Percentiles rank a stretch among this genome's conserved stretches.
Conservation (phyloP, 2,113 vertebrate species). For the Pseudorhombus dupliciocellatus region DNA sequence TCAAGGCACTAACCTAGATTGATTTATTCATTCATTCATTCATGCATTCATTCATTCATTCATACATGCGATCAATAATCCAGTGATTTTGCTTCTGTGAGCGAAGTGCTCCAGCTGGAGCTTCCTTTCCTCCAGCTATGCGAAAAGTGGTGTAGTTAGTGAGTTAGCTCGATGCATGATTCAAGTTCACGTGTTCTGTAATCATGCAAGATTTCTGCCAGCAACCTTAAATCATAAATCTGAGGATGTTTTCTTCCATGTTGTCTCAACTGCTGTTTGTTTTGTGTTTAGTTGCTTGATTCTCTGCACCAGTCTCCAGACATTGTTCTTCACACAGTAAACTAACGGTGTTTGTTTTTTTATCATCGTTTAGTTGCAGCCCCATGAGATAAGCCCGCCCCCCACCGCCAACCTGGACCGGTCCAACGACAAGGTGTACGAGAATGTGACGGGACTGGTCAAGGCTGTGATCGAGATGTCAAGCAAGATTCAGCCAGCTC, state of each 20-base stretch:
- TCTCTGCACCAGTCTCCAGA: not conserved
- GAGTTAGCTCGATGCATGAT: not conserved
- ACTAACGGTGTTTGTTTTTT: constrained; percentile 5
- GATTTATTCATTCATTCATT: not conserved
- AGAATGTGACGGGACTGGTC: constrained; percentile 96
- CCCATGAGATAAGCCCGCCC: constrained; percentile 97
- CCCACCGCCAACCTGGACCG: constrained; percentile 98
- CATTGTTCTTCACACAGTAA: not conserved
- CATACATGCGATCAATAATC: constrained; percentile 6
- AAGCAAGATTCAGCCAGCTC: constrained; percentile 96
- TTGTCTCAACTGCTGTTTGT: constrained; percentile 1
- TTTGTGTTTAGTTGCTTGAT: not conserved
- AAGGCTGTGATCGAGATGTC: constrained; percentile 99
- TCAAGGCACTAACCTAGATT: not conserved
- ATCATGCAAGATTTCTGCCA: not conserved
- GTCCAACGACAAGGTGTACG: constrained; percentile 97
- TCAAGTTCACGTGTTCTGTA: constrained; percentile 1
- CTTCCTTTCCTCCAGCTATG: not conserved
- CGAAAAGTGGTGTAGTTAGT: not conserved
- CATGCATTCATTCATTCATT: not conserved
- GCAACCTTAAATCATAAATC: not conserved
- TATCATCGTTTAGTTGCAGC: constrained; percentile 86
- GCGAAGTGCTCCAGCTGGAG: not conserved
- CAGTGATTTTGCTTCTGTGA: not conserved
- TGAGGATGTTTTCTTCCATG: not conserved